Conservation (phyloP, 2,888 invertebrate species). For the Uloborus plumipes region DNA sequence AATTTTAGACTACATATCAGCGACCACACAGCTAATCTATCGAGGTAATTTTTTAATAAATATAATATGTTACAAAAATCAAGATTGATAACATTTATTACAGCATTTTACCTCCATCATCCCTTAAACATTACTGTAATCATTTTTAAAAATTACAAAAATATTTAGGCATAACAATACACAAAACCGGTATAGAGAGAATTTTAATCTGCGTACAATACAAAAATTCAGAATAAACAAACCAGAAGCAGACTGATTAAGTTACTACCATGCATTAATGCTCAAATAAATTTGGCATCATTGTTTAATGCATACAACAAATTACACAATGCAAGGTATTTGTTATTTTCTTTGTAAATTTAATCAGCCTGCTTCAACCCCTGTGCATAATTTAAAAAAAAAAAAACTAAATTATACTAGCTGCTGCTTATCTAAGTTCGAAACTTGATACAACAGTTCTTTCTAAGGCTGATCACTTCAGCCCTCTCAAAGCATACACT, state of each 20-base stretch:
- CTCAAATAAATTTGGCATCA: too few relatives aligned
- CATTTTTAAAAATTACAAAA: slow-evolving; percentile 41
- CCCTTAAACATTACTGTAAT: neutral
- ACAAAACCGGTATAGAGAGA: slow-evolving; percentile 36
- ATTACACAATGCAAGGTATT: too few relatives aligned
- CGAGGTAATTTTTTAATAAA: neutral
- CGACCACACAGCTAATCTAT: slow-evolving; percentile 1
- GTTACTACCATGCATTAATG: neutral
- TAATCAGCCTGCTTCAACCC: slow-evolving; percentile 31
- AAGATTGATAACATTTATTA: slow-evolving; percentile 1
- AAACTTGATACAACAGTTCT: slow-evolving; percentile 17
- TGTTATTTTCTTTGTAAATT: too few relatives aligned
- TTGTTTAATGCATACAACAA: too few relatives aligned
- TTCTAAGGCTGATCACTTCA: neutral
- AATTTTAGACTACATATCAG: slow-evolving; percentile 6
- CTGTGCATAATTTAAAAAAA: slow-evolving; percentile 28
- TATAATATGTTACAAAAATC: neutral
- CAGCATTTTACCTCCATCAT: neutral
- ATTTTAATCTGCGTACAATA: slow-evolving; percentile 23
- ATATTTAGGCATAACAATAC: slow-evolving; percentile 49
- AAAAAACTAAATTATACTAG: slow-evolving; percentile 39
- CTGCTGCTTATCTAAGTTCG: slow-evolving; percentile 44
- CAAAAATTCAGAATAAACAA: slow-evolving; percentile 36
- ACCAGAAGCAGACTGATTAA: slow-evolving; percentile 37
- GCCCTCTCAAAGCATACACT: too few relatives aligned